Conservation (phyloP, 2,888 invertebrate species). For the Drosophila parthenogenetica region DNA sequence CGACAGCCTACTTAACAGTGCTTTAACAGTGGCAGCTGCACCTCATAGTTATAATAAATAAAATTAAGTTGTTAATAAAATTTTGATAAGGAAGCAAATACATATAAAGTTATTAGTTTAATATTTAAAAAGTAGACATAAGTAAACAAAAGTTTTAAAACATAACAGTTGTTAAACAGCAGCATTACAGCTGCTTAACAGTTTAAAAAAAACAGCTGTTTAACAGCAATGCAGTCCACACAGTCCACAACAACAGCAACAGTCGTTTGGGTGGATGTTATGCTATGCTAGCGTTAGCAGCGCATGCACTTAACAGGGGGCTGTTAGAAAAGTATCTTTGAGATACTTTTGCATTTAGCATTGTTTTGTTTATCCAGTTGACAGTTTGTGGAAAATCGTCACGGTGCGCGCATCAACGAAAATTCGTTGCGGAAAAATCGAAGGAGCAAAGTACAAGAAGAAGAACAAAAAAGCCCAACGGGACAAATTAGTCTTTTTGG, state of each 20-base stretch:
- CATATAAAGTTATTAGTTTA: not conserved
- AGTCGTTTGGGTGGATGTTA: constrained; percentile 8
- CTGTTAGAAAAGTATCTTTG: constrained; percentile 46
- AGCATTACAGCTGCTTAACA: constrained; percentile 16
- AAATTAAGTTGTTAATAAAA: not conserved
- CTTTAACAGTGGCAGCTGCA: not conserved
- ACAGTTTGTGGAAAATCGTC: constrained; percentile 84
- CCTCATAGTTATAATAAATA: not conserved
- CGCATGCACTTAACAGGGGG: constrained; percentile 44
- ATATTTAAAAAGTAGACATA: not conserved
- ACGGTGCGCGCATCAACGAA: constrained; percentile 80
- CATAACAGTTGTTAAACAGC: not conserved
- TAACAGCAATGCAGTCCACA: not conserved
- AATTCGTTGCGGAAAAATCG: constrained; percentile 66
- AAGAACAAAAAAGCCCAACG: constrained; percentile 24
- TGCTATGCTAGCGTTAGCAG: constrained; percentile 25
- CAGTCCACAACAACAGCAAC: constrained; percentile 18
- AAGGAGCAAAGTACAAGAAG: not conserved
- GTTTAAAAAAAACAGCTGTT: constrained; percentile 43
- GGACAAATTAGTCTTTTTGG: constrained; percentile 28
- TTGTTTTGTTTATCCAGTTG: constrained; percentile 82
- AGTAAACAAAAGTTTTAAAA: not conserved
- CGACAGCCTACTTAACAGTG: not conserved
- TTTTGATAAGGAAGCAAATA: not conserved
- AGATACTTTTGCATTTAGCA: constrained; percentile 57